Conservation (phyloP, 2,113 vertebrate species). For the Gorsachius goisagi region DNA sequence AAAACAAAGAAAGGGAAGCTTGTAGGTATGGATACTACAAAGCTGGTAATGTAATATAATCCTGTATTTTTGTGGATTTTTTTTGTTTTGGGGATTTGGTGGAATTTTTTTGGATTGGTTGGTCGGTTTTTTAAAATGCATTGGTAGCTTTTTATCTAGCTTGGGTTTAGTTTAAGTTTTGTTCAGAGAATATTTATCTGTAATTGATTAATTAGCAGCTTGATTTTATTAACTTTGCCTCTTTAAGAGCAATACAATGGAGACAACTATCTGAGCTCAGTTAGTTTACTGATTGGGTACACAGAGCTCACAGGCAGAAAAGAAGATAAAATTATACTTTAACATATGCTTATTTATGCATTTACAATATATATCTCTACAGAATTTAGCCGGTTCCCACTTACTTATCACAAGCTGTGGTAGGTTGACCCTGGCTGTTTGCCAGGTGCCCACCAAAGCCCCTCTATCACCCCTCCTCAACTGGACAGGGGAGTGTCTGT, state of each 20-base stretch:
- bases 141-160: neutral
- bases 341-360: neutral
- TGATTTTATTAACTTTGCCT: neutral
- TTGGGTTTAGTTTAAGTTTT: neutral
- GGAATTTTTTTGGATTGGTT: fast-evolving
- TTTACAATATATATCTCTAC: neutral
- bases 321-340: neutral
- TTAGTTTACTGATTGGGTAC: neutral
- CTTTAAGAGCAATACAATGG: neutral
- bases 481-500: no score
- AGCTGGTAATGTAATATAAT: neutral
- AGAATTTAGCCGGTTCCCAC: neutral
- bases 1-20: conserved; percentile 24
- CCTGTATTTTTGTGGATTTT: neutral
- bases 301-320: neutral
- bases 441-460: no score
- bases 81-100: neutral
- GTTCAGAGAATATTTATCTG: neutral
- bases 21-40: neutral
- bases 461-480: no score
- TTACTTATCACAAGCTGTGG: neutral
- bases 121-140: neutral
- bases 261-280: neutral
- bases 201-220: neutral
- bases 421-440: no score